A percentile compares a stretch with the other conserved stretches of the same genome.
These are phyloP conservation scores for Scaptomyza graminum DNA, from an alignment of 1,140 invertebrate genomes.

Conservation along the genomic window DNA sequence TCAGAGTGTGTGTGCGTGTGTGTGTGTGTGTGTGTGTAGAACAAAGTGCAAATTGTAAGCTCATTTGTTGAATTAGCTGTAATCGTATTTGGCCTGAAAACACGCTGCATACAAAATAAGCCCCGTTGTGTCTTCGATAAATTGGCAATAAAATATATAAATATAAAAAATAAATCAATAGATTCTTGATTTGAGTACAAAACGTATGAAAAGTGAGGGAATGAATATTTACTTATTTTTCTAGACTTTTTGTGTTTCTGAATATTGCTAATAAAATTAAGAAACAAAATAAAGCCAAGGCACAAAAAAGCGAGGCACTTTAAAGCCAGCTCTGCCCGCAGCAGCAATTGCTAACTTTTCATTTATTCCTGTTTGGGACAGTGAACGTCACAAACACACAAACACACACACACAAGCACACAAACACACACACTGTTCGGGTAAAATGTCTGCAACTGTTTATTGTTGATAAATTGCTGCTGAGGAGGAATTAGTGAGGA, in stretches of 20 bases:
- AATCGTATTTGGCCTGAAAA: slow-evolving; percentile 45
- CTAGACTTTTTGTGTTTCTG: no score
- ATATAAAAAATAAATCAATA: no score
- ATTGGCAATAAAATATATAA: slow-evolving; percentile 40
- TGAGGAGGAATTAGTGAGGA: slow-evolving; percentile 77
- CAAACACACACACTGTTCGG: slow-evolving; percentile 6
- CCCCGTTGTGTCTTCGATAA: slow-evolving; percentile 1
- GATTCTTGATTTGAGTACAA: no score
- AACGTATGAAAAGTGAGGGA: no score
- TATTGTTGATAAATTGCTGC: slow-evolving; percentile 82
- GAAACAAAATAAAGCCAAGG: no score
- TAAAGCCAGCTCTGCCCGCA: slow-evolving; percentile 59
- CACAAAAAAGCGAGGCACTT: slow-evolving; percentile 43
- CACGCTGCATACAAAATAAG: slow-evolving; percentile 28
- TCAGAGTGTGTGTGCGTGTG: slow-evolving; percentile 7
- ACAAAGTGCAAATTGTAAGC: slow-evolving; percentile 77
- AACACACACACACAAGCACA: slow-evolving; percentile 13
- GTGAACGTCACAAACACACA: slow-evolving; percentile 63
- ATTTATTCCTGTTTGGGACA: slow-evolving; percentile 76
- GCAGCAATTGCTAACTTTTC: slow-evolving; percentile 67
- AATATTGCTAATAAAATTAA: no score
- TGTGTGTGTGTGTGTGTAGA: slow-evolving; percentile 16
- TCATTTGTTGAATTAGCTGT: slow-evolving; percentile 70
- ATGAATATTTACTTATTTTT: no score
- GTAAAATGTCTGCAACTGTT: slow-evolving; percentile 76